Base-by-base conservation (phyloP, 2,113 vertebrate genomes). In the Pampusana beccarii region DNA sequence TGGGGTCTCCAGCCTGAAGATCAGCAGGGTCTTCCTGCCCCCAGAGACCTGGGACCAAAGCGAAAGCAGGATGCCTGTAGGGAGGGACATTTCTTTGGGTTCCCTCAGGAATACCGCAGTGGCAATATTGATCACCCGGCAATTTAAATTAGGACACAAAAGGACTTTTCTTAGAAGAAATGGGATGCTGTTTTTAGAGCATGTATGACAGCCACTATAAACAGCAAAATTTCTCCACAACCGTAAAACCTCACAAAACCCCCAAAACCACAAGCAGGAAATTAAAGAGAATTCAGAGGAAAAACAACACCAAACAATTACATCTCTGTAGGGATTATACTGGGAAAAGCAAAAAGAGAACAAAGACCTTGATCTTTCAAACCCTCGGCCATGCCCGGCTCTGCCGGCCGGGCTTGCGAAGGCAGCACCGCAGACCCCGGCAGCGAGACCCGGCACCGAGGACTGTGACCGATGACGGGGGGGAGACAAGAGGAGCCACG, bases 241-340 rank as follows among this genome's bases (percentile, higher is more conserved):
- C 42, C 40, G 57, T 67, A 86, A 95, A 92, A 86, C 69, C 72
- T 93, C 82, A 44, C 90, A 79, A 94, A 88, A 44, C 44, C 93
- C 80, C 72, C 80, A 31, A 94, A 93, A 90, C 90, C 95, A 78
- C 93, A 81, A 73, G 94, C 95, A 96, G 95, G 93, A 97, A 96
- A 97, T 93, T 64, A 81, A 90, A 95, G 83, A 84, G 88, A 93
- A 96, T 84, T 74, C 80, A 72, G 86, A 92, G 90, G 57, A 34
- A 93, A 96, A 96, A 74, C 93, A 97, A 17, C 31, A 54, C 86
- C 3, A 5, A 96, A 90, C 0, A 2, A 80, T 95, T 94, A 85
- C 64, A 90, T 93, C 54, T 62, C 96, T 96, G 61, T 79, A 95
- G 91, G 94, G 95, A 96, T 90, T 91, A 82, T 80, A 73, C 93